These are phyloP conservation scores for Lipotes vexillifer DNA, from an alignment of 2,113 vertebrate genomes.

Conservation along the genomic window DNA sequence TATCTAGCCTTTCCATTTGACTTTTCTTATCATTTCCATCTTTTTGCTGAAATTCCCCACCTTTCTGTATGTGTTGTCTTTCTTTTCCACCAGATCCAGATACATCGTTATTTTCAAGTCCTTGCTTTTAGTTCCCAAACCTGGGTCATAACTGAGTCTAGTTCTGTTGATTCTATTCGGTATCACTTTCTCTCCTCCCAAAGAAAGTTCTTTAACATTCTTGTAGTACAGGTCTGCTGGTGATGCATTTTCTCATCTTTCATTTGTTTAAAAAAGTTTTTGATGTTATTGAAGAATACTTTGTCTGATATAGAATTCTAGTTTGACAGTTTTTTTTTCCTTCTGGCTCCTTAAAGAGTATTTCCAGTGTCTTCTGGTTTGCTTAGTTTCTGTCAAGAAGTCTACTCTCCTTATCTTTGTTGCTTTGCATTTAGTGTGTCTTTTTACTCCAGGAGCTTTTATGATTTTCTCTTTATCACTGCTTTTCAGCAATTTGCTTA, in stretches of 20 bases:
- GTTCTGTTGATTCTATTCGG: neutral
- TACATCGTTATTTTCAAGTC: neutral
- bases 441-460: neutral
- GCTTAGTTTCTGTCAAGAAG: neutral
- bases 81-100: neutral
- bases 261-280: neutral
- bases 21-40: neutral
- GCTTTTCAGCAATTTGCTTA: neutral
- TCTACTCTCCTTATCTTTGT: neutral
- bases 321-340: neutral
- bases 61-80: neutral
- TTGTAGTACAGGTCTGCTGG: neutral
- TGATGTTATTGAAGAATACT: neutral
- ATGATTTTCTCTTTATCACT: neutral
- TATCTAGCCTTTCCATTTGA: neutral
- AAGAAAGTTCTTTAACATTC: neutral
- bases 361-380: neutral
- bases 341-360: neutral
- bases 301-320: neutral
- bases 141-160: neutral
- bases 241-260: neutral
- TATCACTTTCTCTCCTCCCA: neutral
- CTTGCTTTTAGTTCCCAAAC: neutral
- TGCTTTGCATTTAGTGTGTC: neutral
- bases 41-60: neutral